Evolutionary conservation across 1,140 invertebrate genomes (phyloP), one percentile per base, ranked within the genome.

Genomic region (Phenacoccus solenopsis): DNA sequence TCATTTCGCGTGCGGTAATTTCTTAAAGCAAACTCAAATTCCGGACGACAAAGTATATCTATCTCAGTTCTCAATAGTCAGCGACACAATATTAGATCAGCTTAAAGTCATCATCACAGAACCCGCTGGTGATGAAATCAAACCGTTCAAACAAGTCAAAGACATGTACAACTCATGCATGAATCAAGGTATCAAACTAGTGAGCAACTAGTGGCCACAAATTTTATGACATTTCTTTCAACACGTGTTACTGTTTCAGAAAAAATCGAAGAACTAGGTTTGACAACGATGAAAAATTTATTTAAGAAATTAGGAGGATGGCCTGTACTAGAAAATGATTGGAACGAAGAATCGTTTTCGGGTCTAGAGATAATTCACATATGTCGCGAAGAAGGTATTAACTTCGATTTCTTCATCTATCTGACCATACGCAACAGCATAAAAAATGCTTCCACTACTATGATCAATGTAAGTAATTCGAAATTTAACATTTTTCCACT

Each of bases 301-400:
- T n/a, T n/a, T n/a, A n/a, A n/a, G n/a, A n/a, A n/a, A n/a, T n/a
- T n/a, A n/a, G 93, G 93, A n/a, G 92, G 92, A 1, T 96, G 92
- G 92, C 94, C 94, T 0, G 86, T 94, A 12, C 16, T 16, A 0
- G 72, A 70, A 24, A 25, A 30, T 28, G 21, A 20, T 24, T 72
- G 72, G 72, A 49, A 69, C 16, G 86, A 89, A 72, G 89, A 87
- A 0, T 81, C 86, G 5, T 96, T 92, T 92, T 82, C 87, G 59
- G n/a, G n/a, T n/a, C n/a, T n/a, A n/a, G n/a, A n/a, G n/a, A n/a
- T n/a, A n/a, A n/a, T n/a, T n/a, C n/a, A n/a, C n/a, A n/a, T n/a
- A n/a, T n/a, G n/a, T n/a, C n/a, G n/a, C n/a, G n/a, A n/a, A n/a
- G n/a, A n/a, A n/a, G n/a, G n/a, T n/a, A n/a, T n/a, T n/a, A n/a